These are phyloP conservation scores for Atlantisia rogersi DNA, from an alignment of 2,113 vertebrate genomes.

Conservation along the genomic window DNA sequence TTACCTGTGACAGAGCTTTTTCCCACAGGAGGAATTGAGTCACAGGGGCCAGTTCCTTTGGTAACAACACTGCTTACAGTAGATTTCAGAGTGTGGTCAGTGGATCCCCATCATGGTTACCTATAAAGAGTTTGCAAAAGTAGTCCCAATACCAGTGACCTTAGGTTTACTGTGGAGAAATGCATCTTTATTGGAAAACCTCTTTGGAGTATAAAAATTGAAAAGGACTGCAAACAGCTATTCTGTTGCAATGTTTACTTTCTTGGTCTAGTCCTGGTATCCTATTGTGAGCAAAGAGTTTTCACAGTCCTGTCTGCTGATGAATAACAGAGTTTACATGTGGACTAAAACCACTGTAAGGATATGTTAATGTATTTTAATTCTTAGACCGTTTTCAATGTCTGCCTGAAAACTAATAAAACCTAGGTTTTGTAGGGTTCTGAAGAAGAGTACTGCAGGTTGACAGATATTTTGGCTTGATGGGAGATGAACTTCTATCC, in stretches of 20 bases:
- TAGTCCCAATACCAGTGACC: neutral
- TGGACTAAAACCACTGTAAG: neutral
- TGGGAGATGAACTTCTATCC: neutral
- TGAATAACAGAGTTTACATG: neutral
- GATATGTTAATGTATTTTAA: neutral
- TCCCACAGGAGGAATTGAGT: neutral
- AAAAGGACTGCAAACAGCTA: neutral
- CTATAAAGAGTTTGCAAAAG: neutral
- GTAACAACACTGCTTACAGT: neutral
- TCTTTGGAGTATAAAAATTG: neutral
- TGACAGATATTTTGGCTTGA: neutral
- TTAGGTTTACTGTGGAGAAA: neutral
- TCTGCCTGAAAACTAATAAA: neutral
- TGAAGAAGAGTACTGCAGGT: neutral
- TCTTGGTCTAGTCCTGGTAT: neutral
- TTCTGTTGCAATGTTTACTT: neutral
- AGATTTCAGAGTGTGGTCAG: neutral
- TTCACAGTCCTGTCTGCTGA: neutral
- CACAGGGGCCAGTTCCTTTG: neutral
- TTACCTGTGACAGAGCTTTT: neutral
- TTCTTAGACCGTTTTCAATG: neutral
- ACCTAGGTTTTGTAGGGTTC: neutral
- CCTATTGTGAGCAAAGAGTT: neutral
- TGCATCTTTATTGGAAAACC: neutral
- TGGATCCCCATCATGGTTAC: neutral